Percentiles rank a stretch among this genome's conserved stretches.
These are phyloP conservation scores for Boleophthalmus pectinirostris DNA, from an alignment of 2,113 vertebrate species.

Conservation along the genomic window DNA sequence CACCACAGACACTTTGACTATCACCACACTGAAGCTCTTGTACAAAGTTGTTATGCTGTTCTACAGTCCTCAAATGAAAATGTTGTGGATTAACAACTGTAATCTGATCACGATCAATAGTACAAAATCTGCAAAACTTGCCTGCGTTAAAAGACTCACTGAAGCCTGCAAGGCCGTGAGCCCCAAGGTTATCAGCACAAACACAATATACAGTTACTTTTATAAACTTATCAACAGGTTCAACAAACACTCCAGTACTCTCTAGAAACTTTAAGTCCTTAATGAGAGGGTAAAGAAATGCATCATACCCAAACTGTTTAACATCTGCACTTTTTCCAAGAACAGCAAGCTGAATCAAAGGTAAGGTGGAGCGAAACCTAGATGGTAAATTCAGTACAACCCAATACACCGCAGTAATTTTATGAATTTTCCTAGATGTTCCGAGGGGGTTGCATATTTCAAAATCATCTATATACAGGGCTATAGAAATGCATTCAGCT, in stretches of 20 bases:
- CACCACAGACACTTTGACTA: not conserved
- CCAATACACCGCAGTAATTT: conserved; percentile 37
- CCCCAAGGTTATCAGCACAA: conserved; percentile 3
- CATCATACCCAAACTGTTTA: conserved; percentile 30
- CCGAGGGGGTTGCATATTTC: conserved; percentile 18
- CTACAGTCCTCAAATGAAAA: conserved; percentile 5
- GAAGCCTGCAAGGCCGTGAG: conserved; percentile 13
- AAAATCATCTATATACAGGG: not conserved
- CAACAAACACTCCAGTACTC: conserved; percentile 21
- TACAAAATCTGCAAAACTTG: conserved; percentile 26
- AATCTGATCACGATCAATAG: conserved; percentile 14
- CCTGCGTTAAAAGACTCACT: conserved; percentile 15
- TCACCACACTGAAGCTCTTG: too few species aligned
- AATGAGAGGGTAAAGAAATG: conserved; percentile 27
- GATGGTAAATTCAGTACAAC: conserved; percentile 38
- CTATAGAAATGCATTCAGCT: too few species aligned
- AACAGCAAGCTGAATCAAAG: conserved; percentile 27
- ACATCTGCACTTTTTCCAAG: conserved; percentile 38
- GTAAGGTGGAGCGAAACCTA: conserved; percentile 7
- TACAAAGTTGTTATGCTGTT: conserved; percentile 20
- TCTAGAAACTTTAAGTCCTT: conserved; percentile 26
- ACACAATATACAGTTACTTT: conserved; percentile 15
- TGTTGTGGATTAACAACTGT: not conserved
- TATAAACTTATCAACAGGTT: conserved; percentile 21
- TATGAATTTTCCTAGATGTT: conserved; percentile 36